These are phyloP conservation scores for Mantis religiosa DNA, from an alignment of 2,888 invertebrate species.

Conservation along the genomic window DNA sequence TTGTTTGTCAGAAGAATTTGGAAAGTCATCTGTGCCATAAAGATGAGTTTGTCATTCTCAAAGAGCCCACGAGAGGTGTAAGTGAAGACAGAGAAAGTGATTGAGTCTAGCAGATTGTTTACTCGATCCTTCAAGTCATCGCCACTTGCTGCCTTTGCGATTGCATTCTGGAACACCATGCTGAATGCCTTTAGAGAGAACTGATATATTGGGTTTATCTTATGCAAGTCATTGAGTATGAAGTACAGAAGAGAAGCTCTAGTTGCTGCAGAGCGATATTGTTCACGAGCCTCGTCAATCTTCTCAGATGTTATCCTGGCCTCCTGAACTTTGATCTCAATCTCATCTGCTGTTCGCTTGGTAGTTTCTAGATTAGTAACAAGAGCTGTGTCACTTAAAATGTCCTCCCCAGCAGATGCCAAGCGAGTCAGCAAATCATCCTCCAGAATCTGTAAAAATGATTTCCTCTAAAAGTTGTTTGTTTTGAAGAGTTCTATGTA, in stretches of 20 bases:
- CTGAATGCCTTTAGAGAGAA: conserved; percentile 93
- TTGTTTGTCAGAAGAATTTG: conserved; percentile 62
- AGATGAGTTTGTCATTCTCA: conserved; percentile 87
- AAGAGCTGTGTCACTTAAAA: conserved; percentile 82
- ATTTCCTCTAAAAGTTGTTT: too few relatives aligned
- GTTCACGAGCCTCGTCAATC: conserved; percentile 88
- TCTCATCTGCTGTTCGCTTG: conserved; percentile 87
- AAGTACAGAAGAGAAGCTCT: conserved; percentile 89
- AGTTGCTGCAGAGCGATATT: conserved; percentile 79
- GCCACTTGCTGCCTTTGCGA: conserved; percentile 61
- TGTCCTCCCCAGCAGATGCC: conserved; percentile 87
- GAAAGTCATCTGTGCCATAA: conserved; percentile 79
- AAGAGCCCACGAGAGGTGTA: conserved; percentile 89
- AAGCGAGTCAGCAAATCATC: conserved; percentile 82
- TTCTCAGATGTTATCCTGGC: conserved; percentile 80
- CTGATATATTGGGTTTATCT: conserved; percentile 93
- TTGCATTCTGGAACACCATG: conserved; percentile 83
- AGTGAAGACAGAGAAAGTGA: conserved; percentile 79
- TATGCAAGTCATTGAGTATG: conserved; percentile 84
- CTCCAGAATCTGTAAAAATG: conserved; percentile 63
- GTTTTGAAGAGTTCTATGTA: too few relatives aligned
- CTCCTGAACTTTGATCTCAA: conserved; percentile 80
- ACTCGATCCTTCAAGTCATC: conserved; percentile 72
- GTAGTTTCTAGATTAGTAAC: conserved; percentile 91
- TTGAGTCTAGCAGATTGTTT: conserved; percentile 74